A percentile compares a stretch with the other conserved stretches of the same genome.
These are phyloP conservation scores for Melanotaenia trifasciata DNA, from an alignment of 2,797 vertebrate species.

Conservation along the genomic window DNA sequence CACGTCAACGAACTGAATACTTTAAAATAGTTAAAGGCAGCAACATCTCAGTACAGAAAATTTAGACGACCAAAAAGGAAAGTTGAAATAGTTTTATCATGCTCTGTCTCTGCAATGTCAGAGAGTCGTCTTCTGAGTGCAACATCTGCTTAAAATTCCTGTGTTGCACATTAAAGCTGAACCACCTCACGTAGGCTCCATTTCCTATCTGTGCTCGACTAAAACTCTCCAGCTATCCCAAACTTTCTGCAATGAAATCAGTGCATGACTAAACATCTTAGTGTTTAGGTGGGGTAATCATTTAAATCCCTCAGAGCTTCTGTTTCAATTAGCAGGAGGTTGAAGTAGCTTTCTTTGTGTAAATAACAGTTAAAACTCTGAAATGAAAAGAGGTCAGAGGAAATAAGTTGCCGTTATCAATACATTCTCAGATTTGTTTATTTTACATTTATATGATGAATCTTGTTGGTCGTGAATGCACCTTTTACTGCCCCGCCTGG, in stretches of 20 bases:
- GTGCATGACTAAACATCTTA: background rate
- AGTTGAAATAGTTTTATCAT: conserved; percentile 24
- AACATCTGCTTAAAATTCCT: conserved; percentile 20
- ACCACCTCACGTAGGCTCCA: background rate
- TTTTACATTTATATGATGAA: conserved; percentile 43
- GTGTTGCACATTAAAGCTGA: conserved; percentile 1
- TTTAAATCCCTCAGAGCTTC: background rate
- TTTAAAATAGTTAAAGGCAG: conserved; percentile 6
- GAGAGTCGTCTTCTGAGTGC: conserved; percentile 20
- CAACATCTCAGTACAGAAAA: conserved; percentile 20
- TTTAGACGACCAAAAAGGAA: conserved; percentile 13
- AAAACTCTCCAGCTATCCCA: background rate
- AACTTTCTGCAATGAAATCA: background rate
- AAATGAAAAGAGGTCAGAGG: conserved; percentile 38
- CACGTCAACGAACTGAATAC: conserved; percentile 10
- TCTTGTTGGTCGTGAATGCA: conserved; percentile 46
- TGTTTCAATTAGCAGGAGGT: conserved; percentile 6
- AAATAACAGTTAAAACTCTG: conserved; percentile 23
- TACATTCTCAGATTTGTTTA: conserved; percentile 40
- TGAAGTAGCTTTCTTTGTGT: conserved; percentile 4
- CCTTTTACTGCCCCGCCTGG: conserved; percentile 28
- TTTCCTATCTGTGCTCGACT: conserved; percentile 16
- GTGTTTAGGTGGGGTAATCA: background rate
- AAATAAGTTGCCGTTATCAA: conserved; percentile 17
- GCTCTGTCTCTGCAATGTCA: conserved; percentile 23